Base-by-base conservation (phyloP, 1,140 invertebrate genomes). In the Cydia pomonella region DNA sequence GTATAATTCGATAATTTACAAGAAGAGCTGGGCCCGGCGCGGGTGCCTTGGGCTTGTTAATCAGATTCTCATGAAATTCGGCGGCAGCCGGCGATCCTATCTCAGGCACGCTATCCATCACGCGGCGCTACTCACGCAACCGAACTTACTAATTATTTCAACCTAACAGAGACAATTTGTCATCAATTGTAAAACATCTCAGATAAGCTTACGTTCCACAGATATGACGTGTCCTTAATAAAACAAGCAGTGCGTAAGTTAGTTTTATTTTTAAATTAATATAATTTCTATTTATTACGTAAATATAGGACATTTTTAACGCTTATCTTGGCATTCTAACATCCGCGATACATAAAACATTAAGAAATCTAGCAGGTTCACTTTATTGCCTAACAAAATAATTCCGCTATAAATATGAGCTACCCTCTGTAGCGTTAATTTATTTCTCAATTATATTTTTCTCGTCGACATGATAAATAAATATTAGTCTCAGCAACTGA, bases 1-100 rank as follows among this genome's bases (percentile, higher is more conserved):
- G 84, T 85, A 84, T 89, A 86, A 89, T 86, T 87, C 83, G 83
- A 89, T 84, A 89, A 89, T 89, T 87, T 87, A 86, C 82, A 85
- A 89, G 76, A 85, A 89, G 77, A 80, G 76, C 73, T 79, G 50
- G 80, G 79, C 69, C 47, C 78, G 77, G 78, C 72, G 77, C 80
- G 74, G 72, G 76, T 79, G 80, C 79, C 84, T 82, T 82, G 77
- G 77, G 82, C 82, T 84, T 81, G 82, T 86, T 79, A 87, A 88
- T 82, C 84, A 88, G 81, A 82, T 85, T 87, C 84, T 88, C 85
- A 84, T 80, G 83, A 86, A 89, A 87, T 88, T 90, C 85, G 84
- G 84, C 82, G 79, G 83, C 85, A 86, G 75, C 75, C 80, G 75
- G 76, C 80, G 87, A 90, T 88, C 79, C 76, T 87, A 90, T 88